Evolutionary conservation across 2,113 vertebrate genomes (phyloP).

Genomic region (Pseudois nayaur): DNA sequence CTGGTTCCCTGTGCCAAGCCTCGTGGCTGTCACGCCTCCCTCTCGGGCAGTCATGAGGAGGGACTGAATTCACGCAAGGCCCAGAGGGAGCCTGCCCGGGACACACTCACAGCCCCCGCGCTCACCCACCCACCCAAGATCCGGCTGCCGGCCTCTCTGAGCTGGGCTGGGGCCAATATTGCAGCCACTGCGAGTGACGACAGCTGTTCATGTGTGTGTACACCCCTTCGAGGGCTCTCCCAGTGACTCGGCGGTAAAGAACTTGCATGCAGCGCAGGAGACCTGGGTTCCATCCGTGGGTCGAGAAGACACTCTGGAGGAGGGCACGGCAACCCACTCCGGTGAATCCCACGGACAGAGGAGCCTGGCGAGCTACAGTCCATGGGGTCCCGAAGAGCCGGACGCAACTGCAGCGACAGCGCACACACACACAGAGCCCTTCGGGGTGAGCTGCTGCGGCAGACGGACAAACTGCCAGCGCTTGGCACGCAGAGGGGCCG

Average conservation of each 20-base stretch:
- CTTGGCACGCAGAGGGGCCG: accelerated
- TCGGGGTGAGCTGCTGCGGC: background rate
- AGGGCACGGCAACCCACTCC: background rate
- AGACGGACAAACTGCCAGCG: background rate
- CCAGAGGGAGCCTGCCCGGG: background rate
- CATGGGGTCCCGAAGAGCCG: background rate
- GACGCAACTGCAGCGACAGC: background rate
- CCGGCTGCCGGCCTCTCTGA: background rate
- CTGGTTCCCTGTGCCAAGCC: background rate
- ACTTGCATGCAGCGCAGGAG: background rate
- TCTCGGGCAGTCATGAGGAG: accelerated
- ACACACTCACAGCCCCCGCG: accelerated
- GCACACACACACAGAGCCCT: accelerated
- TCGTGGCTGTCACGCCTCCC: background rate
- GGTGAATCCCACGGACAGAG: background rate
- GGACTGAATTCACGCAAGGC: background rate
- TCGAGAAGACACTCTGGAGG: background rate
- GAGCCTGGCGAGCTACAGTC: background rate
- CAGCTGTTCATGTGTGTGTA: accelerated
- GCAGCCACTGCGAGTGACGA: accelerated
- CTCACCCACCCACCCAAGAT: background rate
- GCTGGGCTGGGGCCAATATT: background rate
- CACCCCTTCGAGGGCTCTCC: accelerated
- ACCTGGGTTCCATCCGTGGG: background rate
- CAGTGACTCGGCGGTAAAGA: accelerated